These are phyloP conservation scores for Sterrhoptilus dennistouni DNA, from an alignment of 2,113 vertebrate species.

Conservation along the genomic window DNA sequence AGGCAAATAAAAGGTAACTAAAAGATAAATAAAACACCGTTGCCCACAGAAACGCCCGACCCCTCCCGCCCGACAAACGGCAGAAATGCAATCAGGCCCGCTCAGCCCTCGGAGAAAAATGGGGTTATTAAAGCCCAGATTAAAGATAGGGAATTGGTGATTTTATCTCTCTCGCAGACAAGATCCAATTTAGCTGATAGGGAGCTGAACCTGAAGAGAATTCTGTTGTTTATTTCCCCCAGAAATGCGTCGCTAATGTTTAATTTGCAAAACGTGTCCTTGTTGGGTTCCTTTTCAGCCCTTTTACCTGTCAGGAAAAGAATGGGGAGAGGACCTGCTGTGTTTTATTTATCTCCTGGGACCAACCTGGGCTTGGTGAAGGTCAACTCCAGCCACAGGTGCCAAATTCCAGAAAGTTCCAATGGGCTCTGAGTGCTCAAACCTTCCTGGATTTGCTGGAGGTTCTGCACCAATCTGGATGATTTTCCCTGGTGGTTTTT, in stretches of 20 bases:
- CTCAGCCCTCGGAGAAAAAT: background rate
- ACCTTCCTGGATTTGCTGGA: background rate
- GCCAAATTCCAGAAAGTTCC: background rate
- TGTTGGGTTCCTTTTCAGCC: background rate
- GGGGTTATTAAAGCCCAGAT: conserved; percentile 50
- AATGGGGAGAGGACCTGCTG: background rate
- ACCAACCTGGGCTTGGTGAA: background rate
- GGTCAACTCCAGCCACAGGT: background rate
- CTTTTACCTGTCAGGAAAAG: background rate
- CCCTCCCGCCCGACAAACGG: background rate
- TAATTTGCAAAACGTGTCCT: background rate
- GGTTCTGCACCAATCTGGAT: background rate
- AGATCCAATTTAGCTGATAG: conserved; percentile 57
- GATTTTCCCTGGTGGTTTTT: no score
- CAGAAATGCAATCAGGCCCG: background rate
- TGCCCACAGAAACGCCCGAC: background rate
- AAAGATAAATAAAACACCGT: background rate
- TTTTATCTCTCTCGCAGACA: conserved; percentile 11
- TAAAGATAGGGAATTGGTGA: conserved; percentile 23
- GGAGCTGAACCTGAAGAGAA: conserved; percentile 14
- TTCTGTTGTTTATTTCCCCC: background rate
- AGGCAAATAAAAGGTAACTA: background rate
- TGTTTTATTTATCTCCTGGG: background rate
- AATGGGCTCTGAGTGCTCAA: background rate
- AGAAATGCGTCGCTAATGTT: background rate